Base-by-base conservation (phyloP, 2,888 invertebrate species). In the Oligia fasciuncula region DNA sequence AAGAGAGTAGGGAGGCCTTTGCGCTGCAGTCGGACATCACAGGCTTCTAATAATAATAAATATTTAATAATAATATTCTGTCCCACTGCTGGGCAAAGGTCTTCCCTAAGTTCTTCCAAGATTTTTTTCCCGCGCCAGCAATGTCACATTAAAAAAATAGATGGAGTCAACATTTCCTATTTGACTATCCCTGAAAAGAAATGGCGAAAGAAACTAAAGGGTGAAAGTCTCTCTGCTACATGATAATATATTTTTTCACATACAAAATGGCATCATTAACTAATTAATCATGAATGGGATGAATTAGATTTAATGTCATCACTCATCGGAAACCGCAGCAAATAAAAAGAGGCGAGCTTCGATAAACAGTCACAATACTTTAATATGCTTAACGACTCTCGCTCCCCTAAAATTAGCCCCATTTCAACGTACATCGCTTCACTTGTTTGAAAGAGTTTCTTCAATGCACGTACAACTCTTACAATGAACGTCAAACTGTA, bases 321-420 rank as follows among this genome's bases (percentile, higher is more conserved):
- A 65, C 35, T 80, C 35, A 65, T 65, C 69, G 43, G 76, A 65
- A 76, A n/a, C 63, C 82, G 11, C 35, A 80, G 35, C 57, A 69
- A 80, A 82, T 76, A 76, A 76, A 80, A 57, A 76, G 1, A 29
- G 29, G 19, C 49, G 57, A 76, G 57, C n/a, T 49, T 51, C 35
- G 60, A 66, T 77, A 82, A 69, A 82, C 82, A 82, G 76, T 69
- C 63, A 57, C 40, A 80, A 76, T 80, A 69, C 49, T 83, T 72
- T 60, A 68, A 57, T 77, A 68, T 43, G 67, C 57, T 68, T 40
- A 65, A 14, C 57, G 49, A 69, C 9, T 3, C 17, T 43, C 14
- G 51, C 29, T n/a, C 9, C 13, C 0, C 14, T 54, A 23, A 69
- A 78, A 65, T 78, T 65, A 40, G 35, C 46, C 51, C 29, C 46